Evolutionary conservation across 1,140 invertebrate species (phyloP).

Genomic region (Watersipora subatra): DNA sequence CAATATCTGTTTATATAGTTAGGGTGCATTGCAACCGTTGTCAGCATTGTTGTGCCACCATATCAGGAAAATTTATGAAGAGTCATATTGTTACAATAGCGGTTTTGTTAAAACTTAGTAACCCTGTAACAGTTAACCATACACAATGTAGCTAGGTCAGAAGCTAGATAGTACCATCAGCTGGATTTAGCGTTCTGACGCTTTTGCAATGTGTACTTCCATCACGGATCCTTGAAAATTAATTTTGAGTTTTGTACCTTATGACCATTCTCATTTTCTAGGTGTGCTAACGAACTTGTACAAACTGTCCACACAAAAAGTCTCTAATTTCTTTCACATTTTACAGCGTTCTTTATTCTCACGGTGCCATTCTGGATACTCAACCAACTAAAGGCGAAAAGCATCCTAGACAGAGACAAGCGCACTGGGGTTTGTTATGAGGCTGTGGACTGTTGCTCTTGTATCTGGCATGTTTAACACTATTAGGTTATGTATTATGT

Average conservation of each 20-base stretch:
- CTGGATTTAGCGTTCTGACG: background rate
- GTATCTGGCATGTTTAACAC: slow-evolving; percentile 27
- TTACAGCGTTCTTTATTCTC: slow-evolving; percentile 22
- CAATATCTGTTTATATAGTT: too few relatives aligned
- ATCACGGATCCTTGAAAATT: too few relatives aligned
- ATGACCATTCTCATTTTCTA: background rate
- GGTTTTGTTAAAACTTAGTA: too few relatives aligned
- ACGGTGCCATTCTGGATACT: slow-evolving; percentile 26
- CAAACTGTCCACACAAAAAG: background rate
- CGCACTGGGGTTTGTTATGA: slow-evolving; percentile 25
- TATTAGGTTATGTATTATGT: too few relatives aligned
- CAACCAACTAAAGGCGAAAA: slow-evolving; percentile 14
- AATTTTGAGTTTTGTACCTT: background rate
- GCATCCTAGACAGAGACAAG: slow-evolving; percentile 16
- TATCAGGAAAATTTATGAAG: too few relatives aligned
- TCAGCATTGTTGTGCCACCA: too few relatives aligned
- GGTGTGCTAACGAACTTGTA: background rate
- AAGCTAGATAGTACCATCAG: background rate
- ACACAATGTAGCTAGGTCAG: too few relatives aligned
- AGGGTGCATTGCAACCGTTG: too few relatives aligned
- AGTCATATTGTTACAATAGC: too few relatives aligned
- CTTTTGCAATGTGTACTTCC: background rate
- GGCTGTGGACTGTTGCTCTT: slow-evolving; percentile 27
- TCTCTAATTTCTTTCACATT: slow-evolving; percentile 5
- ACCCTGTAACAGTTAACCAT: too few relatives aligned